These are phyloP conservation scores for Microcaecilia unicolor DNA, from an alignment of 2,797 vertebrate genomes.

Conservation along the genomic window DNA sequence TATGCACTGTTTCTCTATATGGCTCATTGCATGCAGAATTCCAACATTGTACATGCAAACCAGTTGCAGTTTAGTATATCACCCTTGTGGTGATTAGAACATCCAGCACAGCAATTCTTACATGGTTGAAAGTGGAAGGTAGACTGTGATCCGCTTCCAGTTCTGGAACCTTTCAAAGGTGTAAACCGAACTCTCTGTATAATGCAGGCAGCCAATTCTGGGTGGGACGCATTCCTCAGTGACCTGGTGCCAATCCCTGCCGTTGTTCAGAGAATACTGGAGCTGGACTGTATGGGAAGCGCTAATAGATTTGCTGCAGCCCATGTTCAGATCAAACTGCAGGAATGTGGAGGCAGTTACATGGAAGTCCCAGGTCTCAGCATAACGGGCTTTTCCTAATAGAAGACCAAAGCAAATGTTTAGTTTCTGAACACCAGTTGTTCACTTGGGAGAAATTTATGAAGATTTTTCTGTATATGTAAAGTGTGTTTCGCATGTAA, in stretches of 20 bases:
- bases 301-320: constrained; percentile 84
- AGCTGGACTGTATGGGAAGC: constrained; percentile 73
- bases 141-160: constrained; percentile 88
- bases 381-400: constrained; percentile 85
- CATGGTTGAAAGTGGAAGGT: constrained; percentile 80
- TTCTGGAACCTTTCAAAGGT: constrained; percentile 84
- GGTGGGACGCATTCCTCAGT: constrained; percentile 91
- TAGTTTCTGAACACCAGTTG: neutral
- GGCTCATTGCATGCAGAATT: too few species aligned
- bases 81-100: too few species aligned
- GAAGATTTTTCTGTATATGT: too few species aligned
- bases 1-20: too few species aligned
- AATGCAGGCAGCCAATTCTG: constrained; percentile 87
- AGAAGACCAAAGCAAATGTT: neutral
- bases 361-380: constrained; percentile 95
- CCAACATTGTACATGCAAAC: too few species aligned
- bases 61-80: too few species aligned
- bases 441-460: too few species aligned
- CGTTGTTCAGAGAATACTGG: constrained; percentile 87
- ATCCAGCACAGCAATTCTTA: constrained; percentile 36
- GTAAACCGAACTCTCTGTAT: constrained; percentile 85
- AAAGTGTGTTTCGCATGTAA: too few species aligned
- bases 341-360: constrained; percentile 87
- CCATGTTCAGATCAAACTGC: constrained; percentile 94
- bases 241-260: constrained; percentile 86